These are phyloP conservation scores for Pseudomyrmex cubaensis DNA, from an alignment of 1,140 invertebrate species.

Conservation along the genomic window DNA sequence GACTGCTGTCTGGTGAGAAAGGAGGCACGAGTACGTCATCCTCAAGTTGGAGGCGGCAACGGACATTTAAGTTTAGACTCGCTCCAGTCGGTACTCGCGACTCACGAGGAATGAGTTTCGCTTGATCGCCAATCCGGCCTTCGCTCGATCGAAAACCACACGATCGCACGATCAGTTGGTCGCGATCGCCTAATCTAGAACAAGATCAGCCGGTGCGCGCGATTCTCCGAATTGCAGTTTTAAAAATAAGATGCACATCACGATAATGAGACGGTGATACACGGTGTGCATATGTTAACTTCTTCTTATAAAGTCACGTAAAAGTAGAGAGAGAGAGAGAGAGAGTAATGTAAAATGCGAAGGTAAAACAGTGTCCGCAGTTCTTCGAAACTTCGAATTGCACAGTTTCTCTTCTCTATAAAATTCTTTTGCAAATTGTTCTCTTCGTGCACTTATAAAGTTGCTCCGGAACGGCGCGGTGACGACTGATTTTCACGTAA, in stretches of 20 bases:
- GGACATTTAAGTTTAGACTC: constrained; percentile 80
- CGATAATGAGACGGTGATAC: background rate
- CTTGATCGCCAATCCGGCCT: background rate
- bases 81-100: constrained; percentile 81
- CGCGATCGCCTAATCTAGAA: background rate
- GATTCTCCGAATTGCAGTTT: background rate
- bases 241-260: background rate
- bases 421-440: background rate
- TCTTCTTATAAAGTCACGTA: background rate
- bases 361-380: too few species aligned
- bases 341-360: background rate
- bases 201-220: background rate
- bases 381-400: background rate
- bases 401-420: background rate
- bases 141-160: background rate
- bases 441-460: background rate
- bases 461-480: too few species aligned
- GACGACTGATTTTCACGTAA: background rate
- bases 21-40: constrained; percentile 76
- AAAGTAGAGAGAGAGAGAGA: too few species aligned
- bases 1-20: constrained; percentile 49
- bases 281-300: background rate
- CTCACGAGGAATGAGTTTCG: constrained; percentile 72
- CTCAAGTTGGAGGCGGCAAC: constrained; percentile 81
- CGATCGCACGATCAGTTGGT: constrained; percentile 2